A percentile compares a stretch with the other conserved stretches of the same genome.
Evolutionary conservation across 2,113 vertebrate species (phyloP).

Genomic region (Rhabdomys dilectus): DNA sequence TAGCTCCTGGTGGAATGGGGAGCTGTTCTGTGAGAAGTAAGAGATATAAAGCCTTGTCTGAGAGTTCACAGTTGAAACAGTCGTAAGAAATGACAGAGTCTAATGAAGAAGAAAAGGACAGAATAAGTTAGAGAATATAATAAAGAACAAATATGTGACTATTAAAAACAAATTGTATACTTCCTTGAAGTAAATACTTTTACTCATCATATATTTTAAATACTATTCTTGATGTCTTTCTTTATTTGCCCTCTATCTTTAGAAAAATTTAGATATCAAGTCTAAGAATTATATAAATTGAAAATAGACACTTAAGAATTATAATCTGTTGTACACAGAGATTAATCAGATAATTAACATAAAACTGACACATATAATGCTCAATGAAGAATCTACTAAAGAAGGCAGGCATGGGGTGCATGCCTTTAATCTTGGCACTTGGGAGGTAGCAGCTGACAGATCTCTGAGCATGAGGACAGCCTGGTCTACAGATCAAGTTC

Average conservation of each 20-base stretch:
- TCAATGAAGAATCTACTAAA: background rate
- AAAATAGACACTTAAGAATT: slow-evolving; percentile 10
- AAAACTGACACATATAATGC: background rate
- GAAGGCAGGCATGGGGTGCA: background rate
- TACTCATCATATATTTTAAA: background rate
- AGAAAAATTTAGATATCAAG: background rate
- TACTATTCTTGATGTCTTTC: background rate
- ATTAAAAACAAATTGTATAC: background rate
- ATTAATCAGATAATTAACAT: slow-evolving; percentile 2
- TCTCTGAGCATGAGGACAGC: background rate
- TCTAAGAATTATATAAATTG: slow-evolving; percentile 31
- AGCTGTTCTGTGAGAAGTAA: background rate
- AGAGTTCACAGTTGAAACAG: background rate
- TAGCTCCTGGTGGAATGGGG: background rate
- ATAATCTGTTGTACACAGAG: background rate
- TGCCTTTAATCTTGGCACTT: background rate
- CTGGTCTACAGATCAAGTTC: background rate
- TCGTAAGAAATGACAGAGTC: background rate
- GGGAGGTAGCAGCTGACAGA: background rate
- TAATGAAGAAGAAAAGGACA: background rate
- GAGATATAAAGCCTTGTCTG: background rate
- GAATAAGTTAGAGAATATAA: background rate
- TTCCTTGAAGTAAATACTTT: background rate
- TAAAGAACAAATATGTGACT: background rate
- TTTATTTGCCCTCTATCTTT: background rate